A percentile compares a stretch with the other conserved stretches of the same genome.
Conservation (phyloP, 1,140 invertebrate species). For the Sinonovacula constricta region DNA sequence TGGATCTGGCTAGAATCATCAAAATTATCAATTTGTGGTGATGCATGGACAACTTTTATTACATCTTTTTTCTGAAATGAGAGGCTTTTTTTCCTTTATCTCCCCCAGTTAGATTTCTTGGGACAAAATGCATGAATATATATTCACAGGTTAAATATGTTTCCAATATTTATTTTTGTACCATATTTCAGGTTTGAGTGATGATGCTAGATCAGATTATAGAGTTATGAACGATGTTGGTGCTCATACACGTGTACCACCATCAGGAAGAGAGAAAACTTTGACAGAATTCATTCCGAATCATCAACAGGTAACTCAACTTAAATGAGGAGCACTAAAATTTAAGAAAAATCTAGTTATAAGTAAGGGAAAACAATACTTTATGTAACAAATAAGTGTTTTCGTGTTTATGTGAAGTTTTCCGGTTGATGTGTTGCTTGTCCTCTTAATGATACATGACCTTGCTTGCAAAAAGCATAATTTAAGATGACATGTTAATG, state of each 20-base stretch:
- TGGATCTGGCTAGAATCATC: no score
- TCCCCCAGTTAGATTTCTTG: no score
- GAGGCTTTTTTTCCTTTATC: no score
- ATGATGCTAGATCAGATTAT: constrained; percentile 65
- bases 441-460: neutral
- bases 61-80: no score
- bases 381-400: no score
- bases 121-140: no score
- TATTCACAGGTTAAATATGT: no score
- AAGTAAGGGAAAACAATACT: no score
- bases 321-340: neutral
- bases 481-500: neutral
- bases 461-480: neutral
- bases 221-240: constrained; percentile 71
- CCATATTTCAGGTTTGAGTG: constrained; percentile 63
- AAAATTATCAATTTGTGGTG: no score
- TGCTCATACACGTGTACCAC: constrained; percentile 85
- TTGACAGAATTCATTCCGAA: constrained; percentile 79
- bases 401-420: no score
- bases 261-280: constrained; percentile 80
- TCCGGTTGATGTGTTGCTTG: neutral
- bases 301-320: constrained; percentile 80
- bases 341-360: neutral
- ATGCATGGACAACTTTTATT: no score
- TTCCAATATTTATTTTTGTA: no score